phyloP scores from a whole-genome alignment of 2,888 invertebrate species.

The Leptodirus hochenwartii region DNA sequence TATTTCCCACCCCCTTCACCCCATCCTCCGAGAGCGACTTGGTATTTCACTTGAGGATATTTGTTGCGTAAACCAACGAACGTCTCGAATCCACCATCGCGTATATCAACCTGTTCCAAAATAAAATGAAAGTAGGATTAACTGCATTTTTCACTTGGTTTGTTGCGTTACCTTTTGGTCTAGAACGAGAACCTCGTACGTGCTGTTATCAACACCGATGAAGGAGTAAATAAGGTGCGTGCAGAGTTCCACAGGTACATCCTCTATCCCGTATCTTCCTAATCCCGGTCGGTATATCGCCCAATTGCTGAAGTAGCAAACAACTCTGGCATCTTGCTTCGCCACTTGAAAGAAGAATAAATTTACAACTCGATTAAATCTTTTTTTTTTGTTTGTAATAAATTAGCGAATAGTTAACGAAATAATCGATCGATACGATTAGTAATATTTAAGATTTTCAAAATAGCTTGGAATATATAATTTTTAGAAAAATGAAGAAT shows the following conservation, averaged over 20 bases:
- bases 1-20: slow-evolving; percentile 80
- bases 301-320: slow-evolving; percentile 63
- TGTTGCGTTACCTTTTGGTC: slow-evolving; percentile 61
- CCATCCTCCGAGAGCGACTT: slow-evolving; percentile 80
- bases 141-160: no score
- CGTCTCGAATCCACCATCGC: slow-evolving; percentile 56
- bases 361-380: no score
- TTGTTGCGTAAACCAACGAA: slow-evolving; percentile 54
- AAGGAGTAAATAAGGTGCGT: slow-evolving; percentile 82
- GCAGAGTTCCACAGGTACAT: slow-evolving; percentile 65
- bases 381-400: no score
- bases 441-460: no score
- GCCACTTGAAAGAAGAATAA: no score
- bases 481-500: no score
- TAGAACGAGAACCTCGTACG: slow-evolving; percentile 58
- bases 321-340: slow-evolving; percentile 30
- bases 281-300: slow-evolving; percentile 69
- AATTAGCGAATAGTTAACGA: no score
- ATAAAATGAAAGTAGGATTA: no score
- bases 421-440: no score
- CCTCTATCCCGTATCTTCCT: slow-evolving; percentile 67
- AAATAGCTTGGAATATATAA: no score
- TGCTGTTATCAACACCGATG: slow-evolving; percentile 63
- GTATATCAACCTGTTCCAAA: slow-evolving; percentile 57
- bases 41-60: slow-evolving; percentile 55